phyloP scores from a whole-genome alignment of 2,113 vertebrate genomes.

The Cynocephalus volans region DNA sequence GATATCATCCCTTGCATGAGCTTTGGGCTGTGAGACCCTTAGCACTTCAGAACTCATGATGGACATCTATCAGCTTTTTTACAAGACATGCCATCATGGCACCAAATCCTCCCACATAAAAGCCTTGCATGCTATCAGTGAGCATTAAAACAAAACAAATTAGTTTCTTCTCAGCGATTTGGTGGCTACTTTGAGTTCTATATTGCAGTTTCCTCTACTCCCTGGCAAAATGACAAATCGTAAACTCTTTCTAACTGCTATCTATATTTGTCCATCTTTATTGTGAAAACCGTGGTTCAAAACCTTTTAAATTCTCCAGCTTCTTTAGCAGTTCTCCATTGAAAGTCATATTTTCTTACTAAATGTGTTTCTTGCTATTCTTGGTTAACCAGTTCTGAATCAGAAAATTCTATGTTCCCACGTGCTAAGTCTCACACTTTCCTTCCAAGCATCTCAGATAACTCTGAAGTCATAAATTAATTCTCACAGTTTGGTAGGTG shows the following conservation, averaged over 20 bases:
- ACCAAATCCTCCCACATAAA: background rate
- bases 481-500: conserved; percentile 47
- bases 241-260: background rate
- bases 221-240: background rate
- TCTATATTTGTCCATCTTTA: conserved; percentile 22
- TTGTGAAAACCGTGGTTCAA: background rate
- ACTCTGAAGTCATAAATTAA: conserved; percentile 53
- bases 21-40: background rate
- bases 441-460: background rate
- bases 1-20: background rate
- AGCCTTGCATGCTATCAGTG: background rate
- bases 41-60: background rate
- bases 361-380: background rate
- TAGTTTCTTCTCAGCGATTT: background rate
- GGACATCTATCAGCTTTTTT: background rate
- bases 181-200: background rate
- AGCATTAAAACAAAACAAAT: background rate
- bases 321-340: background rate
- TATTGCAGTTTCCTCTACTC: background rate
- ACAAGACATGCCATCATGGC: background rate
- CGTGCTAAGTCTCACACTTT: background rate
- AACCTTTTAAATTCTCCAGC: conserved; percentile 3
- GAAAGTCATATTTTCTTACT: background rate
- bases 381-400: conserved; percentile 1
- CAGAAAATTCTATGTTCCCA: background rate